A percentile compares a stretch with the other conserved stretches of the same genome.
These are phyloP conservation scores for Cynocephalus volans DNA, from an alignment of 2,113 vertebrate genomes.

Conservation along the genomic window DNA sequence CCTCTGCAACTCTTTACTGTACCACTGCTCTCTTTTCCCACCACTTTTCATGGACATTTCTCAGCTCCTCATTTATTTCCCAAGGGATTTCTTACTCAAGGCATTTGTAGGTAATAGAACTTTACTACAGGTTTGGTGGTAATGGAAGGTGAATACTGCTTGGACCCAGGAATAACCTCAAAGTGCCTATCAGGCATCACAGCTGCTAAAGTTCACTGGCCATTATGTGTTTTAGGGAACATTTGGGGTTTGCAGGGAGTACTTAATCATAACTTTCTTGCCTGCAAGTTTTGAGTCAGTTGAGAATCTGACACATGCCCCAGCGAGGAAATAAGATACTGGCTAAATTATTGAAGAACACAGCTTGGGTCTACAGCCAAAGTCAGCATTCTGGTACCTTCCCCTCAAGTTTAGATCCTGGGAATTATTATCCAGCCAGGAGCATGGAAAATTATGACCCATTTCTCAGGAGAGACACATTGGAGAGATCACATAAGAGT, in stretches of 20 bases:
- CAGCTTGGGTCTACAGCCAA: not conserved
- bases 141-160: not conserved
- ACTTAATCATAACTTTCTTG: not conserved
- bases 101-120: not conserved
- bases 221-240: not conserved
- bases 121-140: not conserved
- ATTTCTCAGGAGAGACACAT: not conserved
- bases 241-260: not conserved
- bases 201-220: not conserved
- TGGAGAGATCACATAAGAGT: not conserved
- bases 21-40: not conserved
- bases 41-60: not conserved
- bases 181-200: not conserved
- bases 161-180: not conserved
- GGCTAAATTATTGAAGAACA: not conserved
- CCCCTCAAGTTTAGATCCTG: not conserved
- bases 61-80: slow-evolving; percentile 22
- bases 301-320: not conserved
- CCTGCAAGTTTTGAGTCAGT: not conserved
- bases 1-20: not conserved
- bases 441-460: not conserved
- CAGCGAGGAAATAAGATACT: not conserved
- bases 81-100: not conserved
- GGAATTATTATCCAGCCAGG: not conserved
- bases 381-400: not conserved